These are phyloP conservation scores for Chaunax sp. DNA, from an alignment of 2,797 vertebrate species.

Conservation along the genomic window DNA sequence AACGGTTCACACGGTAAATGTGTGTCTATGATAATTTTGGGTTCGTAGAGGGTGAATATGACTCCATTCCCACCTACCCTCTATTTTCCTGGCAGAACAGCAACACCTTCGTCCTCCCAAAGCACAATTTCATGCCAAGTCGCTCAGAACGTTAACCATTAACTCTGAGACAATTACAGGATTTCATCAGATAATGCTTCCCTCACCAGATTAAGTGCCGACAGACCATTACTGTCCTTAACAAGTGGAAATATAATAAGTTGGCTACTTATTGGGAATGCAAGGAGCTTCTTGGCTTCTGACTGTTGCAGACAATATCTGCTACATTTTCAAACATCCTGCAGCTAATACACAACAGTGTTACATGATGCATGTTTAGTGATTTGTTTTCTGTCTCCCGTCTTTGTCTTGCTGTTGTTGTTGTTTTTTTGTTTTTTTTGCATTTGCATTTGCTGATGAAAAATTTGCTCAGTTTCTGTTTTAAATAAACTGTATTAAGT, in stretches of 20 bases:
- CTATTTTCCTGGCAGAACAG: slow-evolving; percentile 22
- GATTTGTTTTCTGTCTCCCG: too few species aligned
- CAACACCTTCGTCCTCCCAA: slow-evolving; percentile 36
- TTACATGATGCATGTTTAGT: too few species aligned
- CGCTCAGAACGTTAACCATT: slow-evolving; percentile 60
- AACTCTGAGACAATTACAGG: slow-evolving; percentile 64
- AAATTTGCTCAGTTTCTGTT: too few species aligned
- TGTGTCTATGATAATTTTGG: slow-evolving; percentile 41
- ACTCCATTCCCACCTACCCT: slow-evolving; percentile 23
- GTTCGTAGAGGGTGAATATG: neutral
- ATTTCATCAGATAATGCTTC: slow-evolving; percentile 56
- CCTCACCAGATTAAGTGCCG: slow-evolving; percentile 37
- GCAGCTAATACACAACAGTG: too few species aligned
- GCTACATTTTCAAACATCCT: too few species aligned
- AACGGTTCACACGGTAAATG: slow-evolving; percentile 46
- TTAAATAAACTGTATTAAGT: too few species aligned
- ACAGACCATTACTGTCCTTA: slow-evolving; percentile 25
- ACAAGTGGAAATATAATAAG: slow-evolving; percentile 30
- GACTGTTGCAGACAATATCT: too few species aligned
- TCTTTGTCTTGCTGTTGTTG: too few species aligned
- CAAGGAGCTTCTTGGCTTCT: too few species aligned
- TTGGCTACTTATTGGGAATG: slow-evolving; percentile 29
- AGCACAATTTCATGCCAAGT: slow-evolving; percentile 61
- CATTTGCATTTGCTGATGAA: too few species aligned
- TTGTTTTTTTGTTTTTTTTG: too few species aligned